phyloP scores from a whole-genome alignment of 2,797 vertebrate species.

The Poecilia velifera region DNA sequence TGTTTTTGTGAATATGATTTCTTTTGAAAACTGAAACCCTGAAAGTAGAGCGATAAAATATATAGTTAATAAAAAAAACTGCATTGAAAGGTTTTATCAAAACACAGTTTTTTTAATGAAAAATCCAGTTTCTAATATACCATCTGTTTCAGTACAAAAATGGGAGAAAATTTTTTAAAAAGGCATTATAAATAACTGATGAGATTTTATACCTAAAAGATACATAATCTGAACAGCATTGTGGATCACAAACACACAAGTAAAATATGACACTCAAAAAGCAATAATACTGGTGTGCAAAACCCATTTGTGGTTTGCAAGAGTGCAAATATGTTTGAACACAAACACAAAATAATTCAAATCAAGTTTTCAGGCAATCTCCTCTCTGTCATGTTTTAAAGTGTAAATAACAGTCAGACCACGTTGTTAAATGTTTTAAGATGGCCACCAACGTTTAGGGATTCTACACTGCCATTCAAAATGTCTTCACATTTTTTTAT shows the following conservation, averaged over 20 bases:
- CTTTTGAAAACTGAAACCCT: too few species aligned
- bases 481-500: background rate
- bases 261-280: background rate
- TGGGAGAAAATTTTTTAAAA: background rate
- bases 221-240: background rate
- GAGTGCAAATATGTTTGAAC: background rate
- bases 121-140: background rate
- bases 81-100: too few species aligned
- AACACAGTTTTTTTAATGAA: background rate
- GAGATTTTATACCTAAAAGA: background rate
- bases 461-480: background rate
- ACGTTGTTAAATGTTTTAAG: background rate
- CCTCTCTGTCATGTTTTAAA: background rate
- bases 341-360: background rate
- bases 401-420: background rate
- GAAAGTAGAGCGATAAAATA: too few species aligned
- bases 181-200: background rate
- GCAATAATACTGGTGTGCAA: background rate
- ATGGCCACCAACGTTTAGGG: background rate
- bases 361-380: background rate
- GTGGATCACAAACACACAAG: background rate
- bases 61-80: too few species aligned
- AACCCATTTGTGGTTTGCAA: background rate
- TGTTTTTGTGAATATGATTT: background rate
- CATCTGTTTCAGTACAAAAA: background rate